These are phyloP conservation scores for Ptilodon capucinus DNA, from an alignment of 2,888 invertebrate genomes.

Conservation along the genomic window DNA sequence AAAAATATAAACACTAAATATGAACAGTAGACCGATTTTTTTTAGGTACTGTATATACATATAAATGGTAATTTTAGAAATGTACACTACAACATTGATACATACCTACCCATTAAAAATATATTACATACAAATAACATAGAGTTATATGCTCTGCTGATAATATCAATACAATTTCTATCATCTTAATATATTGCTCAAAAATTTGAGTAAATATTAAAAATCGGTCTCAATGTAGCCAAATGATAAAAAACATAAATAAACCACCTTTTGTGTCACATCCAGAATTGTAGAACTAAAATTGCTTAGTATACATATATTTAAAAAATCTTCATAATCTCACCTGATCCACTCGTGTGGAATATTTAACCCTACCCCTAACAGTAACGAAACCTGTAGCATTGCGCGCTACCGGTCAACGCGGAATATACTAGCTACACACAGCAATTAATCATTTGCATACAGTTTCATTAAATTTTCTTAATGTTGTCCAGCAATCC, in stretches of 20 bases:
- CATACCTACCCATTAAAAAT: too few relatives aligned
- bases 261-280: slow-evolving; percentile 37
- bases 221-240: slow-evolving; percentile 29
- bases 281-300: slow-evolving; percentile 55
- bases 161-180: too few relatives aligned
- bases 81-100: too few relatives aligned
- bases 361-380: slow-evolving; percentile 78
- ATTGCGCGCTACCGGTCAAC: slow-evolving; percentile 83
- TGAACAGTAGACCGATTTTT: slow-evolving; percentile 15
- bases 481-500: slow-evolving; percentile 76
- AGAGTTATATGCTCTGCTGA: background rate
- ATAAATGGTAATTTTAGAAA: too few relatives aligned
- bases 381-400: slow-evolving; percentile 80
- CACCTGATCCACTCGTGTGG: slow-evolving; percentile 80
- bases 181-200: background rate
- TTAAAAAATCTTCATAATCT: slow-evolving; percentile 79
- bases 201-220: slow-evolving; percentile 2
- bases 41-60: too few relatives aligned
- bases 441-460: slow-evolving; percentile 72
- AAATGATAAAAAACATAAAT: slow-evolving; percentile 32
- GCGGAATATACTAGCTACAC: slow-evolving; percentile 79
- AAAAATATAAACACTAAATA: background rate
- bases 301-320: slow-evolving; percentile 64
- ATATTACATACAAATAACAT: background rate
- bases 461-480: slow-evolving; percentile 70